Evolutionary conservation across 1,140 invertebrate genomes (phyloP).

Genomic region (Anastrepha obliqua): DNA sequence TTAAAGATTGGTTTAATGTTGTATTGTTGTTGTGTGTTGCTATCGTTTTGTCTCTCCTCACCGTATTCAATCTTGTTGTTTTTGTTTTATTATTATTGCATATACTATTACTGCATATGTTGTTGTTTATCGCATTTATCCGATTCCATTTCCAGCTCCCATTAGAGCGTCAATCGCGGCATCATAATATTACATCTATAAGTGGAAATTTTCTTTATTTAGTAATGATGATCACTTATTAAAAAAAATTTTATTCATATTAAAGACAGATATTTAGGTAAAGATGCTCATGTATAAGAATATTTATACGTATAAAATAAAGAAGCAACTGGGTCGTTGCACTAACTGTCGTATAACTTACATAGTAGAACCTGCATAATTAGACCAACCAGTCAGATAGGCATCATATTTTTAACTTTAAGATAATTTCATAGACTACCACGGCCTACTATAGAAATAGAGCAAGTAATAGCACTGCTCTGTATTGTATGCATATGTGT

Average conservation of each 20-base stretch:
- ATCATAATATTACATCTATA: slow-evolving; percentile 71
- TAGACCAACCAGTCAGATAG: too few species aligned
- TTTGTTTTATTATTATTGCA: slow-evolving; percentile 28
- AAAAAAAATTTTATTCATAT: too few species aligned
- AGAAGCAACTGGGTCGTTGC: too few species aligned
- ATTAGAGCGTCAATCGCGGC: slow-evolving; percentile 66
- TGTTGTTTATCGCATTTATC: slow-evolving; percentile 52
- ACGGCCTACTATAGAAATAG: too few species aligned
- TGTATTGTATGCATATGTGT: too few species aligned
- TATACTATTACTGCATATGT: slow-evolving; percentile 57
- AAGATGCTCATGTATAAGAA: neutral
- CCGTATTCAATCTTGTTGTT: neutral
- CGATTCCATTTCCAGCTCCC: slow-evolving; percentile 58
- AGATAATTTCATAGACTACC: too few species aligned
- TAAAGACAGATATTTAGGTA: too few species aligned
- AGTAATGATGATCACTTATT: neutral
- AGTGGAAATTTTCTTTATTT: slow-evolving; percentile 30
- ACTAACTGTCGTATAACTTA: too few species aligned
- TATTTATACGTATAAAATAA: neutral
- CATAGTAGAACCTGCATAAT: too few species aligned
- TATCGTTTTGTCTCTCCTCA: neutral
- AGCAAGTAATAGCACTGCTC: too few species aligned
- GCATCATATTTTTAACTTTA: too few species aligned
- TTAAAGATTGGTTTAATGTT: slow-evolving; percentile 48
- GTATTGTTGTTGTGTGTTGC: slow-evolving; percentile 50